Evolutionary conservation across 1,140 invertebrate species (phyloP).

Genomic region (Pollicipes pollicipes): DNA sequence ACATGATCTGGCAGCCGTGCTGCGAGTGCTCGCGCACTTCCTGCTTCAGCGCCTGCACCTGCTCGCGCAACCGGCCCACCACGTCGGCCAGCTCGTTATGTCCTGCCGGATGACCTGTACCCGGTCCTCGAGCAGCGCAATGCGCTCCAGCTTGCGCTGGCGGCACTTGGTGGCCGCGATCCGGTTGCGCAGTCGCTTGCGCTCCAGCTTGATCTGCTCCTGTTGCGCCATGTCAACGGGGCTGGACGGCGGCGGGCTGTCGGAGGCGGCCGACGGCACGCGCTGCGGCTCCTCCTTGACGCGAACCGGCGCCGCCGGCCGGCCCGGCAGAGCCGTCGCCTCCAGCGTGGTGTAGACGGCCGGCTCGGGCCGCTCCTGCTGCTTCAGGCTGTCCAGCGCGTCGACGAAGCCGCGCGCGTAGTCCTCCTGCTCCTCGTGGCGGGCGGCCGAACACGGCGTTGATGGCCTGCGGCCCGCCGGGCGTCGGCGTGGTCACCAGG

Average conservation of each 20-base stretch:
- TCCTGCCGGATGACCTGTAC: conserved; percentile 80
- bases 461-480: conserved; percentile 30
- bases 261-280: conserved; percentile 6
- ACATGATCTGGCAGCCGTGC: conserved; percentile 56
- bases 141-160: conserved; percentile 81
- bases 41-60: conserved; percentile 79
- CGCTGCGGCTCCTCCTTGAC: conserved; percentile 11
- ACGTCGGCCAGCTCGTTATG: conserved; percentile 59
- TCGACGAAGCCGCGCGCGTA: conserved; percentile 83
- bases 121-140: conserved; percentile 81
- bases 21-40: conserved; percentile 85
- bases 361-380: conserved; percentile 17
- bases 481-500: conserved; percentile 47
- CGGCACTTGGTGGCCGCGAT: conserved; percentile 94
- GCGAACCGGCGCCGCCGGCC: neutral
- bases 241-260: conserved; percentile 41
- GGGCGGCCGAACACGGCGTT: conserved; percentile 13
- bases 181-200: conserved; percentile 85
- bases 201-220: conserved; percentile 83
- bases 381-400: conserved; percentile 64
- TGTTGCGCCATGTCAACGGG: conserved; percentile 91
- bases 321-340: conserved; percentile 6
- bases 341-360: conserved; percentile 8
- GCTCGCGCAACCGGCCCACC: conserved; percentile 71
- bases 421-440: conserved; percentile 72